Evolutionary conservation across 2,888 invertebrate species (phyloP), one percentile per base, ranked within the genome.

Genomic region (Lithophane ornitopus): DNA sequence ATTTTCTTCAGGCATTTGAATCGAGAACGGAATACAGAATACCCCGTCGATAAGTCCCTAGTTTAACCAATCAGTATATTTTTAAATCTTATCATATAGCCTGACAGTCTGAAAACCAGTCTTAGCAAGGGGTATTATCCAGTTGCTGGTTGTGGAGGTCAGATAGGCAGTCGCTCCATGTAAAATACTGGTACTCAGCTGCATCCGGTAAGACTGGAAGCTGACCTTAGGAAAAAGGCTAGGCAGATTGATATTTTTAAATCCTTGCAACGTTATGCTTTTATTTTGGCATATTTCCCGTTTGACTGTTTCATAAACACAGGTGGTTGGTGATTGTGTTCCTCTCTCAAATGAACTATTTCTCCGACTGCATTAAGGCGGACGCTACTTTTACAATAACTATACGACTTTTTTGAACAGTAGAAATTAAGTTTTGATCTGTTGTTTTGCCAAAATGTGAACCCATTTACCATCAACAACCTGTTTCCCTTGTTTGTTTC

Each of bases 401-500:
- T 12, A 28, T 54, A 12, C 0, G 84, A 85, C 70, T 85, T 88
- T 72, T 84, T 87, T 1, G 89, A 90, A 63, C 90, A 90, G 70
- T 89, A 91, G 69, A 82, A 90, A 61, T 83, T 72, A 22, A 9
- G 44, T 46, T 84, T 85, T 0, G 81, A 70, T 34, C 70, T 74
- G 61, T 85, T 83, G 72, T 86, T 85, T 71, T 87, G 87, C 26
- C 87, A 86, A 70, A 87, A 91, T 4, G 90, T 89, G 54, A 86
- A 90, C 7, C 85, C 82, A 39, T 87, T 86, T 56, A 90, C 74
- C 85, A 91, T 82, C n/a, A 91, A 62, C 39, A 90, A 71, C 49
- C 74, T 75, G 61, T 79, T 76, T 6, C 89, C 88, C 46, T 52
- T 74, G 8, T 22, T 3, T 19, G 75, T 80, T 70, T 68, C 44